Evolutionary conservation across 1,140 invertebrate genomes (phyloP).

Genomic region (Leptinotarsa undecemlineata): DNA sequence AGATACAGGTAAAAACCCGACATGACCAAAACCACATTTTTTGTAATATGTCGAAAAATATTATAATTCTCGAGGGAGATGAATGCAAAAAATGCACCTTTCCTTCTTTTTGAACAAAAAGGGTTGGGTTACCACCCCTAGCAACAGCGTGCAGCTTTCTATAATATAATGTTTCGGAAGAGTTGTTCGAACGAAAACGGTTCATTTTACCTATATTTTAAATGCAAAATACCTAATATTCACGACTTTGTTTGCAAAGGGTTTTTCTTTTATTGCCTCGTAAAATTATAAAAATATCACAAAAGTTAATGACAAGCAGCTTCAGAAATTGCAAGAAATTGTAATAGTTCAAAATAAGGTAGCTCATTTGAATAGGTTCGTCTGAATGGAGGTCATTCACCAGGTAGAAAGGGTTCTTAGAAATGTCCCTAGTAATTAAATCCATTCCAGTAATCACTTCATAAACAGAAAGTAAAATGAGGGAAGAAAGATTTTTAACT

Average conservation of each 20-base stretch:
- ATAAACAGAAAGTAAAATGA: too few species aligned
- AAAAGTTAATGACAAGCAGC: not conserved
- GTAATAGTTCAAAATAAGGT: not conserved
- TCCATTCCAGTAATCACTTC: too few species aligned
- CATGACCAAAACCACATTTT: not conserved
- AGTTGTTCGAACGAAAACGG: not conserved
- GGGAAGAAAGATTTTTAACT: too few species aligned
- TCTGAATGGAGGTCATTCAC: not conserved
- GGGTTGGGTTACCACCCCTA: not conserved
- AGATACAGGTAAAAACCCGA: not conserved
- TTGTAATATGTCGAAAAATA: not conserved
- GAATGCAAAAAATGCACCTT: slow-evolving; percentile 8
- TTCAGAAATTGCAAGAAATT: not conserved
- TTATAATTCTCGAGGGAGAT: not conserved
- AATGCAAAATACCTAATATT: not conserved
- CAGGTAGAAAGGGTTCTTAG: slow-evolving; percentile 1
- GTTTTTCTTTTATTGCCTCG: not conserved
- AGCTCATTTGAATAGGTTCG: not conserved
- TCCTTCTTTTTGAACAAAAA: not conserved
- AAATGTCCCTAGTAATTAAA: not conserved
- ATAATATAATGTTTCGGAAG: not conserved
- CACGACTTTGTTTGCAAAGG: not conserved
- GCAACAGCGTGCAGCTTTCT: not conserved
- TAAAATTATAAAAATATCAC: slow-evolving; percentile 1
- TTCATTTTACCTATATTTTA: not conserved